A percentile compares a stretch with the other conserved stretches of the same genome.
These are phyloP conservation scores for Hydraecia micacea DNA, from an alignment of 2,888 invertebrate species.

Conservation along the genomic window DNA sequence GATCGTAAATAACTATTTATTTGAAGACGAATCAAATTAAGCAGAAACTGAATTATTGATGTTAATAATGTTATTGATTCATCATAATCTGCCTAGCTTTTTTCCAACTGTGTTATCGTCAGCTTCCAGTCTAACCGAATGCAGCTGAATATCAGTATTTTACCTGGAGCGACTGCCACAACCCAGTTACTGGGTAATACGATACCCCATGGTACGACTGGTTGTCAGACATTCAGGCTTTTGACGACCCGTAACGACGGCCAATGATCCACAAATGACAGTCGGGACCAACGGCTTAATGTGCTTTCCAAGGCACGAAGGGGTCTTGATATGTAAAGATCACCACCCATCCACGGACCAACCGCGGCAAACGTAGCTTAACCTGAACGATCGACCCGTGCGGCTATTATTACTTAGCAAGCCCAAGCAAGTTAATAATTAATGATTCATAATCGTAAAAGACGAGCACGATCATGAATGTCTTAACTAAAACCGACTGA, in stretches of 20 bases:
- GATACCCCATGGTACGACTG: neutral
- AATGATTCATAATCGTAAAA: slow-evolving; percentile 22
- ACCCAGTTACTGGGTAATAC: neutral
- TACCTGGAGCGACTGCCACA: neutral
- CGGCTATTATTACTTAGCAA: neutral
- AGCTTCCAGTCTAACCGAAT: neutral
- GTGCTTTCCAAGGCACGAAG: neutral
- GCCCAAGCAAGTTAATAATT: slow-evolving; percentile 1
- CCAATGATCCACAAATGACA: neutral
- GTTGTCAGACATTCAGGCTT: neutral
- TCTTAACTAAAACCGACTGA: slow-evolving; percentile 17
- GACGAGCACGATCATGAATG: slow-evolving; percentile 1
- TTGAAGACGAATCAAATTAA: slow-evolving; percentile 39
- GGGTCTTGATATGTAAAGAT: neutral
- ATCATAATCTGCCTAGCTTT: neutral
- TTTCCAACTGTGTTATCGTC: neutral
- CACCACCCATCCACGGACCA: neutral
- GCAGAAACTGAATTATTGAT: slow-evolving; percentile 30
- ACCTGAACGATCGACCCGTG: neutral
- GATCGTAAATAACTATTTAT: slow-evolving; percentile 49
- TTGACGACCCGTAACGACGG: neutral
- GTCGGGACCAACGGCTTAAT: neutral
- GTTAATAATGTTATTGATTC: slow-evolving; percentile 19
- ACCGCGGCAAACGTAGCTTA: neutral
- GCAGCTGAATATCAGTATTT: neutral